Percentiles rank a stretch among this genome's conserved stretches.
phyloP scores from a whole-genome alignment of 2,888 invertebrate species.

The Hirtodrosophila trivittata region DNA sequence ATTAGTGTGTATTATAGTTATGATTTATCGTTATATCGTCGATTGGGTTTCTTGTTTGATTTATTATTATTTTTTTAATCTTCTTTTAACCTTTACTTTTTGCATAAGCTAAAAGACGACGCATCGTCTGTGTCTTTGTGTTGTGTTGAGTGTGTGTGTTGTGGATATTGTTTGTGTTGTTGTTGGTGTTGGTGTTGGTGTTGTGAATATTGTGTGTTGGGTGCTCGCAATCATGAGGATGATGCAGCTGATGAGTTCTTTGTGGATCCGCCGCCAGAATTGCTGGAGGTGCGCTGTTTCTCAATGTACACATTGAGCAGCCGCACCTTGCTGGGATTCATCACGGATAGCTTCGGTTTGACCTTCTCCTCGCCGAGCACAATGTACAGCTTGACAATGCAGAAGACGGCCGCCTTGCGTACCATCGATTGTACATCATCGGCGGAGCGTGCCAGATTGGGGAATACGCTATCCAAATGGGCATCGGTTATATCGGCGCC shows the following conservation, averaged over 20 bases:
- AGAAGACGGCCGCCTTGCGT: conserved; percentile 97
- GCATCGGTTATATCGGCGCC: conserved; percentile 89
- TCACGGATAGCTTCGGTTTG: conserved; percentile 90
- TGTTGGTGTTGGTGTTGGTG: conserved; percentile 16
- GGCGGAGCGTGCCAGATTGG: conserved; percentile 94
- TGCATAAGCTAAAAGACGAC: conserved; percentile 38
- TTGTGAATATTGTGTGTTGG: conserved; percentile 6
- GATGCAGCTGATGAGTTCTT: conserved; percentile 82
- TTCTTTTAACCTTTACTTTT: conserved; percentile 37
- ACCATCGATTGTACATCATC: conserved; percentile 96
- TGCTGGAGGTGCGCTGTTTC: conserved; percentile 74
- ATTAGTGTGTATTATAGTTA: conserved; percentile 56
- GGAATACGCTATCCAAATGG: conserved; percentile 92
- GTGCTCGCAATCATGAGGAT: conserved; percentile 79
- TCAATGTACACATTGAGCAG: conserved; percentile 81
- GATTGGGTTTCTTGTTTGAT: conserved; percentile 9
- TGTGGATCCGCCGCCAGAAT: conserved; percentile 78
- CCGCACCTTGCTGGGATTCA: conserved; percentile 92
- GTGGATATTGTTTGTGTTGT: conserved; percentile 1
- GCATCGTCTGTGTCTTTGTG: conserved; percentile 52
- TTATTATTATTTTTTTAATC: conserved; percentile 7
- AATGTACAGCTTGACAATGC: conserved; percentile 97
- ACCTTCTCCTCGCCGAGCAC: conserved; percentile 94
- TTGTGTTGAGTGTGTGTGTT: conserved; percentile 45
- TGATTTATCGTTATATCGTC: conserved; percentile 46